A percentile compares a stretch with the other conserved stretches of the same genome.
phyloP scores from a whole-genome alignment of 2,797 vertebrate species.

The Gobionotothen gibberifrons region DNA sequence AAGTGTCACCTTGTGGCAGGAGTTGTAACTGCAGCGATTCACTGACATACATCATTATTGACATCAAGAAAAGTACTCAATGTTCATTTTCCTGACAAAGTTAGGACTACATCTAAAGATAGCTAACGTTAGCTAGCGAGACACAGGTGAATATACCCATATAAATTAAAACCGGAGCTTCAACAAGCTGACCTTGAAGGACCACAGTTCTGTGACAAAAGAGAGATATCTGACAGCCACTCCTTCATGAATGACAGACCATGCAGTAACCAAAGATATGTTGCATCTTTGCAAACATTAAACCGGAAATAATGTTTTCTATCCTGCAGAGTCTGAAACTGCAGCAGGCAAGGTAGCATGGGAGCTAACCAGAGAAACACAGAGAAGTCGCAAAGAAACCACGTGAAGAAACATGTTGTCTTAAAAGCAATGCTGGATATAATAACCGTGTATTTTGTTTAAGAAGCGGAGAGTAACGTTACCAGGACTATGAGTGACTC shows the following conservation, averaged over 20 bases:
- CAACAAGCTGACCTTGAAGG: conserved; percentile 74
- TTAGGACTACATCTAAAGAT: accelerated
- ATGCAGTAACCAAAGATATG: not conserved
- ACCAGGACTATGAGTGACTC: conserved; percentile 94
- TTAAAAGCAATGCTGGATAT: not conserved
- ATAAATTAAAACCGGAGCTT: not conserved
- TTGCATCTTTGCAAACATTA: not conserved
- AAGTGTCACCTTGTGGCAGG: conserved; percentile 54
- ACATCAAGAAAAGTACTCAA: not conserved
- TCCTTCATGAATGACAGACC: not conserved
- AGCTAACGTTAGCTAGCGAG: accelerated
- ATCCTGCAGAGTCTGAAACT: not conserved
- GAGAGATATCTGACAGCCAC: conserved; percentile 13
- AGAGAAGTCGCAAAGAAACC: not conserved
- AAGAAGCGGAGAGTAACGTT: conserved; percentile 55
- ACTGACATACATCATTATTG: conserved; percentile 1
- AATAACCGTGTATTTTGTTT: not conserved
- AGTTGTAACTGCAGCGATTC: conserved; percentile 24
- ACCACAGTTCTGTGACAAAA: conserved; percentile 2
- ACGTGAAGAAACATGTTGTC: not conserved
- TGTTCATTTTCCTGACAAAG: not conserved
- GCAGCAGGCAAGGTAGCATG: conserved; percentile 59
- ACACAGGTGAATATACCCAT: not conserved
- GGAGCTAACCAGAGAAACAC: conserved; percentile 56
- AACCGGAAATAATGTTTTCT: not conserved